These are phyloP conservation scores for Lepilemur septentrionalis DNA, from an alignment of 2,797 vertebrate species.

Conservation along the genomic window DNA sequence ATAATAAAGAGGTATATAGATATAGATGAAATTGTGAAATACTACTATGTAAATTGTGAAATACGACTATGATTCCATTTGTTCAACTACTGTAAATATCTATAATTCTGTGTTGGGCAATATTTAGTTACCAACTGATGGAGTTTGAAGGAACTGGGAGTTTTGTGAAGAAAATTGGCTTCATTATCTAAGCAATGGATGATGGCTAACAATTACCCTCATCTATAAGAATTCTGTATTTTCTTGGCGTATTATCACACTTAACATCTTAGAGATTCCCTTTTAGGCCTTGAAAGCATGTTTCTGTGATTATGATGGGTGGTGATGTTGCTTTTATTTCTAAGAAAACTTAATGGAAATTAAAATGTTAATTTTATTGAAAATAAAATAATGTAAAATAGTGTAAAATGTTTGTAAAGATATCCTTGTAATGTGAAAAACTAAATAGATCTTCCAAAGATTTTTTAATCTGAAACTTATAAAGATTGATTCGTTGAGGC, in stretches of 20 bases:
- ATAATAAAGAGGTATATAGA: not conserved
- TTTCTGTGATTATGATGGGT: not conserved
- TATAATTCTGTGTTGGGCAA: not conserved
- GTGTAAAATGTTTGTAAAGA: too few species aligned
- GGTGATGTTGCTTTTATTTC: not conserved
- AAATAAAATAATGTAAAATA: too few species aligned
- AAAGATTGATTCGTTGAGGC: not conserved
- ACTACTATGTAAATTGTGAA: not conserved
- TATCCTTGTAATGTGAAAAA: not conserved
- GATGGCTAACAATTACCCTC: not conserved
- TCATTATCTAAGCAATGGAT: not conserved
- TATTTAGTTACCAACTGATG: not conserved
- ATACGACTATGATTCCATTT: not conserved
- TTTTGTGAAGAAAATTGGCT: not conserved
- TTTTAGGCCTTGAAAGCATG: not conserved
- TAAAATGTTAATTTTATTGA: not conserved
- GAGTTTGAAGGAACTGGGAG: not conserved
- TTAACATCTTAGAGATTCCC: not conserved
- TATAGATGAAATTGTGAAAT: not conserved
- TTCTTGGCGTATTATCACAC: not conserved
- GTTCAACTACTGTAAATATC: not conserved
- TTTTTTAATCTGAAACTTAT: not conserved
- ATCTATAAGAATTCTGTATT: not conserved
- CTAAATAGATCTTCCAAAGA: not conserved
- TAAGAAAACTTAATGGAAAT: constrained; percentile 22